A percentile compares a stretch with the other conserved stretches of the same genome.
Conservation (phyloP, 2,113 vertebrate species). For the Epinephelus moara region DNA sequence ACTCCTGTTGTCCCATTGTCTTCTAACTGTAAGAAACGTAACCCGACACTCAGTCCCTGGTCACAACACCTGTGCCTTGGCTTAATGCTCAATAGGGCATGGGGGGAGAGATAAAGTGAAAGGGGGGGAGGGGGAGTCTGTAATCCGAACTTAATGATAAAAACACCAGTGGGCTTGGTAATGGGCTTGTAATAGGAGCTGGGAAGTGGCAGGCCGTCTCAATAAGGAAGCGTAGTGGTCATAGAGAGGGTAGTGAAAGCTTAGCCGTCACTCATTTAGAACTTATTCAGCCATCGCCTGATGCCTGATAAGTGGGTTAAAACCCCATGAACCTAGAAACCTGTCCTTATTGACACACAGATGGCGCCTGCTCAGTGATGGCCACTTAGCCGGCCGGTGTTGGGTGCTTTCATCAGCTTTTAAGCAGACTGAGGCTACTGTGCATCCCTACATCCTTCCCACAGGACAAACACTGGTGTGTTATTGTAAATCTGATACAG, state of each 20-base stretch:
- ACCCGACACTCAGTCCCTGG: constrained; percentile 50
- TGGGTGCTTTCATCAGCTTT: constrained; percentile 57
- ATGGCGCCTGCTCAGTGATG: constrained; percentile 59
- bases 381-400: constrained; percentile 58
- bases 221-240: constrained; percentile 62
- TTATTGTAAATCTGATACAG: constrained; percentile 29
- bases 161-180: constrained; percentile 69
- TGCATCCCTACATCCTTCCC: constrained; percentile 11
- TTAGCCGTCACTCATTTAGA: constrained; percentile 68
- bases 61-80: constrained; percentile 76
- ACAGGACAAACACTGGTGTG: constrained; percentile 35
- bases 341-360: constrained; percentile 69
- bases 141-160: constrained; percentile 80
- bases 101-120: constrained; percentile 49
- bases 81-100: constrained; percentile 74
- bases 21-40: constrained; percentile 52
- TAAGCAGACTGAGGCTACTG: constrained; percentile 26
- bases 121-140: constrained; percentile 53
- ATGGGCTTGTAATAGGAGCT: constrained; percentile 81
- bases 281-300: constrained; percentile 58
- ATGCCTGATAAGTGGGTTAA: constrained; percentile 79
- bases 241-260: constrained; percentile 69
- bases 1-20: constrained; percentile 54
- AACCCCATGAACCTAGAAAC: constrained; percentile 73
- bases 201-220: constrained; percentile 66